Evolutionary conservation across 2,888 invertebrate genomes (phyloP).

Genomic region (Drosophila mayaguana): DNA sequence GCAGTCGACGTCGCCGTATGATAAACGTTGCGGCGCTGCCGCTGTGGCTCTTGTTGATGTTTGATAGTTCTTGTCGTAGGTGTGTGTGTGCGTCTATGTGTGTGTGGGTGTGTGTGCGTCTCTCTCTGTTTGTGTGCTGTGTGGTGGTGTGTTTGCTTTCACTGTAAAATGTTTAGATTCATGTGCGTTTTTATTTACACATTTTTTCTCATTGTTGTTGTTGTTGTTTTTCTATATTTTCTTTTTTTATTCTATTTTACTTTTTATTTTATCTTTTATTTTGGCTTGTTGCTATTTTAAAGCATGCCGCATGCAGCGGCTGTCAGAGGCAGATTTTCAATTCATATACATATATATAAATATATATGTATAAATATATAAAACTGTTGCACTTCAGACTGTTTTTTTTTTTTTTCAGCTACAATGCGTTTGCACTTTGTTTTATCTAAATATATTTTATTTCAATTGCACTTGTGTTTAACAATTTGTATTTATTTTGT

Average conservation of each 20-base stretch:
- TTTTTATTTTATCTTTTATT: slow-evolving; percentile 11
- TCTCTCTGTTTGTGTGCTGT: slow-evolving; percentile 21
- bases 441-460: slow-evolving; percentile 20
- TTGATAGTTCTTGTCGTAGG: slow-evolving; percentile 54
- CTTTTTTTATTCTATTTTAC: neutral
- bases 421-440: slow-evolving; percentile 67
- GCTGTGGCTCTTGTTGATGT: slow-evolving; percentile 42
- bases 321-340: slow-evolving; percentile 19
- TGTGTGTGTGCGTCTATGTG: slow-evolving; percentile 6
- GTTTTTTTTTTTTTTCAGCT: slow-evolving; percentile 58
- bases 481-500: slow-evolving; percentile 46
- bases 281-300: slow-evolving; percentile 50
- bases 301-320: slow-evolving; percentile 46
- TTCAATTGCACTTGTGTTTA: slow-evolving; percentile 76
- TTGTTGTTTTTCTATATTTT: slow-evolving; percentile 13
- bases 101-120: slow-evolving; percentile 15
- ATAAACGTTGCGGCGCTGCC: slow-evolving; percentile 37
- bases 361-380: slow-evolving; percentile 18
- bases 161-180: slow-evolving; percentile 63
- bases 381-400: slow-evolving; percentile 39
- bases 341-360: slow-evolving; percentile 14
- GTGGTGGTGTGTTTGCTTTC: slow-evolving; percentile 56
- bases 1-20: slow-evolving; percentile 41
- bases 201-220: slow-evolving; percentile 34
- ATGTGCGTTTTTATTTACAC: slow-evolving; percentile 64